Evolutionary conservation across 1,140 invertebrate species (phyloP), one percentile per base, ranked within the genome.

Genomic region (Rhagoletis zephyria): DNA sequence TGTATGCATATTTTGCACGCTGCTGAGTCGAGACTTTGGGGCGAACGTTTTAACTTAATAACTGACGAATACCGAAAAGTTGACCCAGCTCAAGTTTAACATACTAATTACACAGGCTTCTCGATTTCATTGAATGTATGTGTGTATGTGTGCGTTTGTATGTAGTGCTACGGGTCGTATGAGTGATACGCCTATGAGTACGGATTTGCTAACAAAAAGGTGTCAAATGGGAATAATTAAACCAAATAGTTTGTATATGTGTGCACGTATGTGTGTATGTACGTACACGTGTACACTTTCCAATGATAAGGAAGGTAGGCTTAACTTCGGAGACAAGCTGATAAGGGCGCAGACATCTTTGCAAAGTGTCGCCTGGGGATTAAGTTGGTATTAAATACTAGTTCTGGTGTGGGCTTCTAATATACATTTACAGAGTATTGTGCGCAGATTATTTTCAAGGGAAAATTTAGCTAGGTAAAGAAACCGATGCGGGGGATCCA

Each of bases 171-270:
- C 48, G 12, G 3, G 74, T 51, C n/a, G 45, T 56, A 81, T 59
- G 74, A 56, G 74, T 56, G 10, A 81, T 81, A n/a, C 5, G 16
- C n/a, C 5, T 30, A 14, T 51, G 1, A 10, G 42, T 45, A 56
- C 10, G 10, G 10, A 12, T 48, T 74, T 45, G 40, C 4, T 48
- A 0, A 42, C 12, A 74, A 56, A 59, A 81, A 59, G 45, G 16
- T 81, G 74, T n/a, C 48, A 81, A 81, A 81, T 81, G 74, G 48
- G 74, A 56, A 59, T 56, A 81, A 81, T 56, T 56, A 10, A 10
- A 56, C 16, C n/a, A 56, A 74, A n/a, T 16, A 51, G 5, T 30
- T 30, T 30, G 14, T 2, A 70, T 12, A 42, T 3, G 10, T 70
- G n/a, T 70, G 19, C 30, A 70, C 42, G 4, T 12, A 40, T 16